phyloP scores from a whole-genome alignment of 2,888 invertebrate genomes.

The Seira sanloemensis region DNA sequence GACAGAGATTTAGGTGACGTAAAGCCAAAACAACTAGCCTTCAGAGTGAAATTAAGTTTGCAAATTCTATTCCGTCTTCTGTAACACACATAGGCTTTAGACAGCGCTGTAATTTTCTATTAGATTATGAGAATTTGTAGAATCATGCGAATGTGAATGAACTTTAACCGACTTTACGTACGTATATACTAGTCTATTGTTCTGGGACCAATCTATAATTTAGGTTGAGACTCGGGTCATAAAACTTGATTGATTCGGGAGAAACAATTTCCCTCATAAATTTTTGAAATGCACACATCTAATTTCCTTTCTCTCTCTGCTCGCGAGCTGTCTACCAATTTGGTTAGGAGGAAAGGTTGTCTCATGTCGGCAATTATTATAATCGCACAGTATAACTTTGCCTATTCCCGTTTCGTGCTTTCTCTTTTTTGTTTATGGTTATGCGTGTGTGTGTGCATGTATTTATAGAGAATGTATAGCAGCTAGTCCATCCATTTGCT shows the following conservation, averaged over 20 bases:
- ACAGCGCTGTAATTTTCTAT: too few relatives aligned
- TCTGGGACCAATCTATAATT: not conserved
- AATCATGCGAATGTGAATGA: not conserved
- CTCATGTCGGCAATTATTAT: not conserved
- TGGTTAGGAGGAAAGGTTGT: not conserved
- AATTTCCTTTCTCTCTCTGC: not conserved
- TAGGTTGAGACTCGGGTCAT: not conserved
- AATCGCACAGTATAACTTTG: not conserved
- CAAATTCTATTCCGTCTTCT: not conserved
- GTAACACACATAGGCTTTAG: not conserved
- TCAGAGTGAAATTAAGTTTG: not conserved
- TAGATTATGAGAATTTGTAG: not conserved
- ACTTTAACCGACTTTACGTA: not conserved
- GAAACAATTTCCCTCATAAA: not conserved
- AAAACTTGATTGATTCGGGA: not conserved
- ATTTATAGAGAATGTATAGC: conserved; percentile 18
- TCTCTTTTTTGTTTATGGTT: not conserved
- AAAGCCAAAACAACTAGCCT: not conserved
- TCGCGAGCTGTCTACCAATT: not conserved
- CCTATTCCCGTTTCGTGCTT: not conserved
- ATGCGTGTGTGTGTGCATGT: not conserved
- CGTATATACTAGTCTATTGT: too few relatives aligned
- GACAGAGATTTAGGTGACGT: not conserved
- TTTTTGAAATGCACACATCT: not conserved
- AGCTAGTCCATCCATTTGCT: not conserved